A percentile compares a stretch with the other conserved stretches of the same genome.
phyloP scores from a whole-genome alignment of 2,113 vertebrate genomes.

The Acanthisitta chloris region DNA sequence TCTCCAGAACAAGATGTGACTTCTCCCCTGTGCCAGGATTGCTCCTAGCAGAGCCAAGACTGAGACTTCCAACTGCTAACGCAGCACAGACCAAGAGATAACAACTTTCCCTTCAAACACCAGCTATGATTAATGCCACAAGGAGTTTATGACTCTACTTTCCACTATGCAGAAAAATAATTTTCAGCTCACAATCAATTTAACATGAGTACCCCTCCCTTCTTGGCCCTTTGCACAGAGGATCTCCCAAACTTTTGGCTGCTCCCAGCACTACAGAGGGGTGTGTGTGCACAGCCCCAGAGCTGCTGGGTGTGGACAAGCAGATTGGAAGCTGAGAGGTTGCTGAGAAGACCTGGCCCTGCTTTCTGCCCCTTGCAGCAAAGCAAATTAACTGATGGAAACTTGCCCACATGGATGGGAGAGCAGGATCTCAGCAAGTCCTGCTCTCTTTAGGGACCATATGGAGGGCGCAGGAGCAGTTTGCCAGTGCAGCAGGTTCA shows the following conservation, averaged over 20 bases:
- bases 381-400: background rate
- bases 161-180: conserved; percentile 39
- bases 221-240: conserved; percentile 7
- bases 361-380: background rate
- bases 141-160: conserved; percentile 24
- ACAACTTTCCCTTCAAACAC: background rate
- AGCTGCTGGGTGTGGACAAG: conserved; percentile 30
- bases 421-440: background rate
- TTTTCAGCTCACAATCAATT: conserved; percentile 13
- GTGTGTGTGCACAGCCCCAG: background rate
- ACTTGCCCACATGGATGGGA: background rate
- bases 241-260: conserved; percentile 51
- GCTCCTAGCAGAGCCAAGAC: background rate
- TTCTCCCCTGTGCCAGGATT: background rate
- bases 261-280: background rate
- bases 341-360: background rate
- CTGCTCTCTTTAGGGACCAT: background rate
- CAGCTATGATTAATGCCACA: conserved; percentile 14
- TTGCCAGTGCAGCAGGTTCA: background rate
- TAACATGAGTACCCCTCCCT: conserved; percentile 27
- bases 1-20: background rate
- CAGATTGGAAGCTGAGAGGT: background rate
- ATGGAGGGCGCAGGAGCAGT: background rate
- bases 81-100: background rate
- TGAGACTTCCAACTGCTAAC: background rate